Conservation (phyloP, 1,140 invertebrate species). For the Bactericera cockerelli region DNA sequence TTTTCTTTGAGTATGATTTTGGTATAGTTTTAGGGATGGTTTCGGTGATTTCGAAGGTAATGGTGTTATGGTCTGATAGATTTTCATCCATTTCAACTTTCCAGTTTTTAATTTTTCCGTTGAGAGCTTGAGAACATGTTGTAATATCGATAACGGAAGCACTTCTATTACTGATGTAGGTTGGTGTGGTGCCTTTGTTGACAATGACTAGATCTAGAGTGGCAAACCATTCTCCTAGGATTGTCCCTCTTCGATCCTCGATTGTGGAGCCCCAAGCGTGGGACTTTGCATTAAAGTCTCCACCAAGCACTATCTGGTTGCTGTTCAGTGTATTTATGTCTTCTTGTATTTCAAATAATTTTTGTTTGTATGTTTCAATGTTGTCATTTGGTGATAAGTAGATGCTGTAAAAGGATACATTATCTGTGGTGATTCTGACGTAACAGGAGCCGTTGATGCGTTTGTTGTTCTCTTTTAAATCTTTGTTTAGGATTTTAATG, state of each 20-base stretch:
- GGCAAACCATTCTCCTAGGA: not conserved
- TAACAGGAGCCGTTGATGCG: not conserved
- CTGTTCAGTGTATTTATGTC: not conserved
- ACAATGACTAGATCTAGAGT: not conserved
- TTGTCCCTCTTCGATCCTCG: not conserved
- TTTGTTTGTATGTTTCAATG: not conserved
- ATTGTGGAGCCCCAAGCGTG: not conserved
- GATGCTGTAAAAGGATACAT: not conserved
- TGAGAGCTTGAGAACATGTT: not conserved
- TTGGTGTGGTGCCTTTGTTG: not conserved
- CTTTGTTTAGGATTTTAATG: not conserved
- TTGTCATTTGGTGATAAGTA: not conserved
- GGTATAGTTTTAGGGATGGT: not conserved
- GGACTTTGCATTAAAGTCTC: constrained; percentile 1
- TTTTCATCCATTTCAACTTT: not conserved
- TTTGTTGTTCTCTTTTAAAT: too few species aligned
- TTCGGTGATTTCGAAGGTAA: not conserved
- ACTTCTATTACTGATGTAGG: not conserved
- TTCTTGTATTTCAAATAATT: constrained; percentile 1
- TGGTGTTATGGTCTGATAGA: constrained; percentile 2
- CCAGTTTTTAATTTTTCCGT: not conserved
- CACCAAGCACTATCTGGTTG: not conserved
- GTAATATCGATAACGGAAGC: not conserved
- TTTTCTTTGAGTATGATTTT: not conserved
- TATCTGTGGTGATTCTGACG: not conserved